Base-by-base conservation (phyloP, 2,888 invertebrate species). In the Trachelus troglodyta region DNA sequence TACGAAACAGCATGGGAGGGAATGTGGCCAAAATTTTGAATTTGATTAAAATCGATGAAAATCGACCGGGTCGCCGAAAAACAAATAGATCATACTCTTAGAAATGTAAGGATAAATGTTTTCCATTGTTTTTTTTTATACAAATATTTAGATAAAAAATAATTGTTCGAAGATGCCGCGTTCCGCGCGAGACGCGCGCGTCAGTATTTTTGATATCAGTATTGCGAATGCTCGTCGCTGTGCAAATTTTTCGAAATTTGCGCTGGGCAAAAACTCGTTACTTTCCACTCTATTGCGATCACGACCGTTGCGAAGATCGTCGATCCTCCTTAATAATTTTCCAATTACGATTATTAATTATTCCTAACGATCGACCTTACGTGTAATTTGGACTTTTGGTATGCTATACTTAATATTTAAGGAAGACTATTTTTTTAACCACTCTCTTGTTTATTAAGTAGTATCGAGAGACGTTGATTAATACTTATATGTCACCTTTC, bases 181-280 rank as follows among this genome's bases (percentile, higher is more conserved):
- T 81, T 82, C 81, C 79, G 80, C 75, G 76, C 79, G 33, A 77
- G 74, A 78, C 77, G 80, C 79, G 85, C 80, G 85, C 82, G 87
- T 88, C 87, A 90, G 90, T 90, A 90, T 91, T 91, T 90, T 89
- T 88, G 83, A 89, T 89, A 91, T 91, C 91, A 91, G 91, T 91
- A 91, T 91, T 91, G 33, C 82, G 82, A 80, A 80, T 78, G 79
- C 79, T 84, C 81, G 83, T 82, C 77, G 69, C 81, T 82, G 81
- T 82, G 82, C 84, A 83, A 84, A 83, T 82, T 75, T 79, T 79
- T 74, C 78, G 82, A 81, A 56, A 56, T 56, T 56, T 56, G 56
- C 84, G 83, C 85, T 84, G 85, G 82, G 84, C 82, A 56, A 83
- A 82, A 80, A 80, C 77, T 80, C 73, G 77, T 80, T 78, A 73